These are phyloP conservation scores for Neelides folsomi DNA, from an alignment of 2,888 invertebrate genomes.

Conservation along the genomic window DNA sequence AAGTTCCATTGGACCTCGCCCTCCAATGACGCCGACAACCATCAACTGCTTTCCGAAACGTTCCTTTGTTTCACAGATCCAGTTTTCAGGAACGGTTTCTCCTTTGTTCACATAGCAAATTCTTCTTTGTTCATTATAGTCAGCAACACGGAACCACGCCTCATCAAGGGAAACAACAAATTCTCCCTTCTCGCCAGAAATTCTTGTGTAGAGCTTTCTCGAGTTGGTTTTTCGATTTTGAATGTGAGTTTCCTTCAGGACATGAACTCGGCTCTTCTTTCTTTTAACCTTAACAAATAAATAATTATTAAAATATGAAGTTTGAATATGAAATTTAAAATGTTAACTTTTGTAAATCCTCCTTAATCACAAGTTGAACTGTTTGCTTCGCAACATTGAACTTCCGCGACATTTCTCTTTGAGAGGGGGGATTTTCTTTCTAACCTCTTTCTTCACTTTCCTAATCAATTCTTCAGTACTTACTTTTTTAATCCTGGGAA, in stretches of 20 bases:
- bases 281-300: no score
- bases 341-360: no score
- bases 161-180: neutral
- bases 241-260: neutral
- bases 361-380: no score
- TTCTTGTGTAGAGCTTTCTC: neutral
- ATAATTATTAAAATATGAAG: no score
- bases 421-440: no score
- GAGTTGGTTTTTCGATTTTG: neutral
- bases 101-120: conserved; percentile 1
- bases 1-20: neutral
- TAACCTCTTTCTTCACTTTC: no score
- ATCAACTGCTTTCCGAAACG: neutral
- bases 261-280: no score
- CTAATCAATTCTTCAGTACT: no score
- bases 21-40: conserved; percentile 1
- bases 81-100: neutral
- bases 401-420: no score
- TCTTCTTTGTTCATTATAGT: neutral
- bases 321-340: no score
- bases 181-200: neutral
- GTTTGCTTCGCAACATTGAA: no score
- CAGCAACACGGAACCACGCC: neutral
- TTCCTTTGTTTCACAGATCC: neutral
- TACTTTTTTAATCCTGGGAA: no score